Conservation (phyloP, 2,888 invertebrate species). For the Chromoteleia sp. region DNA sequence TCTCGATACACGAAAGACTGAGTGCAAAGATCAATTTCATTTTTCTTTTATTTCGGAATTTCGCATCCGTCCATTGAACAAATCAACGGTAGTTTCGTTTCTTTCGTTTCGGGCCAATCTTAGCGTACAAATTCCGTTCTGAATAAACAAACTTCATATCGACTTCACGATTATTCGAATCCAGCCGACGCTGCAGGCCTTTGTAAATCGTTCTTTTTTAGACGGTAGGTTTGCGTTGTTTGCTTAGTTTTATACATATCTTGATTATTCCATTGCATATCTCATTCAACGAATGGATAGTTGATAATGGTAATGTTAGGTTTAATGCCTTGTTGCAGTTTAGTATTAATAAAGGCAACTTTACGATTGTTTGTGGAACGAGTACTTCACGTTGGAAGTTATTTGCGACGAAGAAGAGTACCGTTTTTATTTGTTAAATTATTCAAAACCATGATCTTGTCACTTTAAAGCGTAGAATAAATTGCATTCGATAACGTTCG, state of each 20-base stretch:
- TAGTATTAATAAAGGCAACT: constrained; percentile 54
- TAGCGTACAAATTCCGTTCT: constrained; percentile 21
- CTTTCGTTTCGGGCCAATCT: constrained; percentile 8
- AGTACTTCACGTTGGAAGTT: constrained; percentile 20
- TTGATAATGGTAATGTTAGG: constrained; percentile 61
- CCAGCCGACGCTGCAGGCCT: constrained; percentile 63
- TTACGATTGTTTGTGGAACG: constrained; percentile 46
- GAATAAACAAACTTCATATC: constrained; percentile 4
- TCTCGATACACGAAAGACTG: constrained; percentile 62
- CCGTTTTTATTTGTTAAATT: constrained; percentile 10
- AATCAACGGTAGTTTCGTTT: constrained; percentile 24
- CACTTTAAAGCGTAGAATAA: not conserved
- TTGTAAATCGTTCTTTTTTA: constrained; percentile 67
- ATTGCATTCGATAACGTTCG: constrained; percentile 6
- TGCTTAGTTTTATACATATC: constrained; percentile 73
- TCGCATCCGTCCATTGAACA: constrained; percentile 59
- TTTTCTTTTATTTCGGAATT: constrained; percentile 27
- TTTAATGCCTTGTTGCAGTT: constrained; percentile 60
- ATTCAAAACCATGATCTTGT: constrained; percentile 1
- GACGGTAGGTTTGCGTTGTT: constrained; percentile 70
- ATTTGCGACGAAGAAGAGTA: constrained; percentile 14
- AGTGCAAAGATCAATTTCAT: constrained; percentile 47
- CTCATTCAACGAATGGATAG: constrained; percentile 71
- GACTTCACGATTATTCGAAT: constrained; percentile 14
- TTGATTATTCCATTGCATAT: constrained; percentile 72